Conservation (phyloP, 2,113 vertebrate genomes). For the Psilopogon haemacephalus region DNA sequence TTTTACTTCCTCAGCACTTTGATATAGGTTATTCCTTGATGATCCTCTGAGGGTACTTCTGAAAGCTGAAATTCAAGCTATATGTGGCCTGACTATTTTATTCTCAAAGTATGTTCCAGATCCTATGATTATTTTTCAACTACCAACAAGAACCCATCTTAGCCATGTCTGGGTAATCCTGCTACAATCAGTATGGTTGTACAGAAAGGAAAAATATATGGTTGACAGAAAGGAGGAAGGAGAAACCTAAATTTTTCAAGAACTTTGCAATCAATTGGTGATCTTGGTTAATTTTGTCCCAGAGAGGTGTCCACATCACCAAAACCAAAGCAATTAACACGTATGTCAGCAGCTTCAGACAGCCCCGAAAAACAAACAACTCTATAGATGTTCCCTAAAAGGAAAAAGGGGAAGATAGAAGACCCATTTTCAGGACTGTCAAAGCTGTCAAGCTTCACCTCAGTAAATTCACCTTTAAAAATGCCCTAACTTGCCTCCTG, state of each 20-base stretch:
- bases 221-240: not conserved
- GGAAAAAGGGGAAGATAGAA: not conserved
- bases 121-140: not conserved
- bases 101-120: not conserved
- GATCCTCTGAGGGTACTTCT: not conserved
- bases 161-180: not conserved
- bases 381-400: not conserved
- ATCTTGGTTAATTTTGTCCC: not conserved
- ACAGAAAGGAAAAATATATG: not conserved
- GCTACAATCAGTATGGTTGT: not conserved
- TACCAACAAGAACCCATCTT: not conserved
- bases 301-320: not conserved
- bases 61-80: not conserved
- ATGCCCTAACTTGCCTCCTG: not conserved
- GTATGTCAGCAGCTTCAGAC: not conserved
- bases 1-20: too few relatives aligned
- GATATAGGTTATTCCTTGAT: not conserved
- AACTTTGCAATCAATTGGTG: not conserved
- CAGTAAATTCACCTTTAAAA: not conserved
- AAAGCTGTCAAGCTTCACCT: not conserved
- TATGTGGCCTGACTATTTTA: not conserved
- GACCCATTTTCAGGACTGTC: not conserved
- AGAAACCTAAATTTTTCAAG: not conserved
- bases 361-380: not conserved
- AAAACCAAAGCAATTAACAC: slow-evolving; percentile 22